phyloP scores from a whole-genome alignment of 2,888 invertebrate species.

The Stegana nigrithorax region DNA sequence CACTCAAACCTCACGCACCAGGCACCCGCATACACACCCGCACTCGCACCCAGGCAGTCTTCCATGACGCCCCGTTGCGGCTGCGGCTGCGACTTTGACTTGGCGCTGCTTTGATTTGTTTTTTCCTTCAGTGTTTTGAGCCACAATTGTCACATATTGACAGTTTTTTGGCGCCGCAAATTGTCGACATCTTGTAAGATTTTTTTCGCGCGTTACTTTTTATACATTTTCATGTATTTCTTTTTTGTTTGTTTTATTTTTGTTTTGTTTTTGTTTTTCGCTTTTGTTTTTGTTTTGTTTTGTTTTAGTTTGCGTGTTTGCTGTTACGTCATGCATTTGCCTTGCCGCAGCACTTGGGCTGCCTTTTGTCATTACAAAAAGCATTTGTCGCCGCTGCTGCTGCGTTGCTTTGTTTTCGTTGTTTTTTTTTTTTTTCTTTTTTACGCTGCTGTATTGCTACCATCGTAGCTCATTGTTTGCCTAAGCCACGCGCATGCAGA shows the following conservation, averaged over 20 bases:
- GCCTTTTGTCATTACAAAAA: background rate
- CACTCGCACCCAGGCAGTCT: too few species aligned
- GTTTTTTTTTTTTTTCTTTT: too few species aligned
- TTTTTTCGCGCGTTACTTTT: slow-evolving; percentile 6
- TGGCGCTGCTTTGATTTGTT: background rate
- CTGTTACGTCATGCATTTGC: slow-evolving; percentile 1
- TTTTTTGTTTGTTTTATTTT: too few species aligned
- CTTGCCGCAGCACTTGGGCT: background rate
- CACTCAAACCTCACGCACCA: too few species aligned
- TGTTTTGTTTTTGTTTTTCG: background rate
- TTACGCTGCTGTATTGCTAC: too few species aligned
- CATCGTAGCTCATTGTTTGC: too few species aligned
- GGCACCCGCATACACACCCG: too few species aligned
- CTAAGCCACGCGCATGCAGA: too few species aligned
- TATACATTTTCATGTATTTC: too few species aligned
- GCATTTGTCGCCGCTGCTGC: background rate
- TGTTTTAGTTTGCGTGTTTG: background rate
- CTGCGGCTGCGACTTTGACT: background rate
- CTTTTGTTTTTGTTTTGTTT: background rate
- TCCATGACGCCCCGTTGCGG: too few species aligned
- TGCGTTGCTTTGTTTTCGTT: too few species aligned
- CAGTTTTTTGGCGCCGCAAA: background rate
- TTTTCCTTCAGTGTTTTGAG: background rate
- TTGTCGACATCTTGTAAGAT: slow-evolving; percentile 12
- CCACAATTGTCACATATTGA: slow-evolving; percentile 11